A percentile compares a stretch with the other conserved stretches of the same genome.
Evolutionary conservation across 1,140 invertebrate genomes (phyloP).

Genomic region (Hycleus phaleratus): DNA sequence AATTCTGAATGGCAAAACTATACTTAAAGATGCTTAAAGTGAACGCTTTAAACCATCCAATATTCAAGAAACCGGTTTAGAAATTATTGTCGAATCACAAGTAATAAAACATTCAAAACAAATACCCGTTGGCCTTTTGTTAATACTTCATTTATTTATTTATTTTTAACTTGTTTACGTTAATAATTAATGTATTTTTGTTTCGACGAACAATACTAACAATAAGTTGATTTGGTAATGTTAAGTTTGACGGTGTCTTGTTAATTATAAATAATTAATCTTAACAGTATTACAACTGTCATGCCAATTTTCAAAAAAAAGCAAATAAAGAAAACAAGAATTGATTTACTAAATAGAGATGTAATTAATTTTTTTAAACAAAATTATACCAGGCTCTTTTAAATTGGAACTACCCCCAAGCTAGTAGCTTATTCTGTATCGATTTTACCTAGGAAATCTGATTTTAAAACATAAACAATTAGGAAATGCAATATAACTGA

Average conservation of each 20-base stretch:
- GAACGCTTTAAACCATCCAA: too few relatives aligned
- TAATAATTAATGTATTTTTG: slow-evolving; percentile 3
- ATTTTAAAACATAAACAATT: too few relatives aligned
- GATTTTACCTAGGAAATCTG: too few relatives aligned
- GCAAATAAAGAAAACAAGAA: neutral
- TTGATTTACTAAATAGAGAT: too few relatives aligned
- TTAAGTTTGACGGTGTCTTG: neutral
- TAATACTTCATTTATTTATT: slow-evolving; percentile 7
- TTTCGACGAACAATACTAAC: neutral
- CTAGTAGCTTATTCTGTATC: too few relatives aligned
- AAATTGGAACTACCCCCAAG: too few relatives aligned
- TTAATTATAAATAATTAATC: slow-evolving; percentile 2
- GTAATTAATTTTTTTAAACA: too few relatives aligned
- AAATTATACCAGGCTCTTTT: too few relatives aligned
- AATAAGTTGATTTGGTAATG: neutral
- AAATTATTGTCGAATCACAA: slow-evolving; percentile 4
- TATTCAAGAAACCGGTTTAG: slow-evolving; percentile 1
- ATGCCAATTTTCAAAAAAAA: neutral
- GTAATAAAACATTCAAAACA: neutral
- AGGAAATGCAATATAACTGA: too few relatives aligned
- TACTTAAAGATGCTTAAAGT: too few relatives aligned
- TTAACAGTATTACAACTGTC: slow-evolving; percentile 2
- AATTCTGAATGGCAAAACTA: too few relatives aligned
- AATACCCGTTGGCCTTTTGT: slow-evolving; percentile 2
- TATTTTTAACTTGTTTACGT: slow-evolving; percentile 2